Evolutionary conservation across 2,797 vertebrate species (phyloP).

Genomic region (Lithobates pipiens): DNA sequence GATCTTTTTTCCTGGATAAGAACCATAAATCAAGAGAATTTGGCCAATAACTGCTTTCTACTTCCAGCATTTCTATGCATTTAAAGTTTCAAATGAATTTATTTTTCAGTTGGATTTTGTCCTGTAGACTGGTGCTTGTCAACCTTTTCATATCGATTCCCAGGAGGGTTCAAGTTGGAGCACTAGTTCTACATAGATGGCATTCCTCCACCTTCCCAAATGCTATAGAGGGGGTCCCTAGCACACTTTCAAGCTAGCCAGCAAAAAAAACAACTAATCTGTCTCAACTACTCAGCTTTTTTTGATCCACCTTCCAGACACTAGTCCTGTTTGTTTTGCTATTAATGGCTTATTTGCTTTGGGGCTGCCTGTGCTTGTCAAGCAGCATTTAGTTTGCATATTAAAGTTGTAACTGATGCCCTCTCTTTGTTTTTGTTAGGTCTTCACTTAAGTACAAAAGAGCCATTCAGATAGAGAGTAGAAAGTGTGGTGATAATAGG

Average conservation of each 20-base stretch:
- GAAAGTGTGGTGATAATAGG: conserved; percentile 35
- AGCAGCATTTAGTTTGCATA: conserved; percentile 25
- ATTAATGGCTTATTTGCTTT: conserved; percentile 44
- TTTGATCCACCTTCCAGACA: conserved; percentile 14
- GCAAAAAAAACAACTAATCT: too few species aligned
- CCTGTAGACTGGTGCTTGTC: not conserved
- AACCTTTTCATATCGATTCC: not conserved
- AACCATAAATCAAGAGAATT: too few species aligned
- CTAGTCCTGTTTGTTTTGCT: conserved; percentile 26
- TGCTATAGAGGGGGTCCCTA: too few species aligned
- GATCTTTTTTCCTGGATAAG: too few species aligned
- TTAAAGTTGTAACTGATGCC: conserved; percentile 44
- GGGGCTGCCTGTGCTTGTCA: conserved; percentile 21
- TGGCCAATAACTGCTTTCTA: too few species aligned
- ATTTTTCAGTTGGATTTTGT: too few species aligned
- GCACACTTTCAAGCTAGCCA: too few species aligned
- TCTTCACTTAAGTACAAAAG: conserved; percentile 46
- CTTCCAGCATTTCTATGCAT: too few species aligned
- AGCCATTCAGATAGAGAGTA: conserved; percentile 7
- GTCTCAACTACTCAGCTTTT: too few species aligned
- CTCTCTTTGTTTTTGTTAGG: conserved; percentile 39
- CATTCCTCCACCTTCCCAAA: not conserved
- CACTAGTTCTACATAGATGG: not conserved
- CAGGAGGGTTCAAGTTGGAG: not conserved
- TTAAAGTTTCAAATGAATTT: too few species aligned